A percentile compares a stretch with the other conserved stretches of the same genome.
Evolutionary conservation across 2,797 vertebrate genomes (phyloP).

Genomic region (Synaphobranchus kaupii): DNA sequence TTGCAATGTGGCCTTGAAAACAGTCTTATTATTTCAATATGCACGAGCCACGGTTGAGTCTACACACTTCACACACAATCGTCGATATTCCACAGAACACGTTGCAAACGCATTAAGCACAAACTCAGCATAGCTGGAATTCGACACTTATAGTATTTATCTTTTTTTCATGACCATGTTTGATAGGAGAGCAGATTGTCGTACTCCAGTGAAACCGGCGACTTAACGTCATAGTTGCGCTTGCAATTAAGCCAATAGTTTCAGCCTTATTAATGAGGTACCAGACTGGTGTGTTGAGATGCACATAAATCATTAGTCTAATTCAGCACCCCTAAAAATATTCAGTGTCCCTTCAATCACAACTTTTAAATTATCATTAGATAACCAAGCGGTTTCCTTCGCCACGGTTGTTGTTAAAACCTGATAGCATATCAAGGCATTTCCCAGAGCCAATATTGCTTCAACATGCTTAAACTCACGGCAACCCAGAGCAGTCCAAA

Average conservation of each 20-base stretch:
- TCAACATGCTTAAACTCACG: slow-evolving; percentile 10
- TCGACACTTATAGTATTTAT: background rate
- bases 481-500: slow-evolving; percentile 8
- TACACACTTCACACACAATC: background rate
- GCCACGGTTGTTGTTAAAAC: background rate
- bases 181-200: background rate
- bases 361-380: background rate
- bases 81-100: background rate
- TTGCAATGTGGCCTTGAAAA: background rate
- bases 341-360: background rate
- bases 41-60: background rate
- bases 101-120: background rate
- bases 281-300: slow-evolving; percentile 2
- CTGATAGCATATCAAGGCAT: background rate
- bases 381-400: slow-evolving; percentile 13
- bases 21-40: slow-evolving; percentile 7
- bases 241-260: slow-evolving; percentile 2
- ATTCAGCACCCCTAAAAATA: background rate
- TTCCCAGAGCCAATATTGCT: slow-evolving; percentile 22
- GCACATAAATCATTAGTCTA: background rate
- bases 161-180: background rate
- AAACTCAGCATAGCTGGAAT: background rate
- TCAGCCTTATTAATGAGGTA: background rate
- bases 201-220: background rate
- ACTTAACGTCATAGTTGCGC: background rate